Base-by-base conservation (phyloP, 2,113 vertebrate genomes). In the Melanerpes formicivorus region DNA sequence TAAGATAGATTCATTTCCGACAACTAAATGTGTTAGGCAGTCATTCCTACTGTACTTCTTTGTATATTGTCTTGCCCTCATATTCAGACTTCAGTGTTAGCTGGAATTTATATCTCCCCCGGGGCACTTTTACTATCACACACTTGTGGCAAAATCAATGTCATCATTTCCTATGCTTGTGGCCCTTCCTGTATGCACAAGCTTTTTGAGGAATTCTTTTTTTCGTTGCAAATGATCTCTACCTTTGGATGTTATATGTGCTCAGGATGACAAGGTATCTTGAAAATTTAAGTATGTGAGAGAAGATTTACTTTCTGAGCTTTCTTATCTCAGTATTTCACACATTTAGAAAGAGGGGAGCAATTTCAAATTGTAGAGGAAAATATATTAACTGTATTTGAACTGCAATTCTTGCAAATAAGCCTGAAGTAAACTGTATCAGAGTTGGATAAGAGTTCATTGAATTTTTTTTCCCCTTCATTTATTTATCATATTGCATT, bases 291-390 rank as follows among this genome's bases (percentile, higher is more conserved):
- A 59, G 21, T 71, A 60, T 46, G 21, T 30, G 62, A 87, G 23
- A 82, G 13, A 26, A 84, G 10, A 37, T 64, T 90, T 80, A 3
- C 77, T 44, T 54, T 9, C 26, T 55, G 30, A 65, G 3, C 11
- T 67, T 93, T 87, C 32, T 42, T 94, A 13, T 78, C 62, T 84
- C 40, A 69, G 0, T 34, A 14, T 75, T 93, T 93, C 46, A 63
- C 8, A 72, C 4, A 37, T 21, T 16, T 44, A 42, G 74, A 86
- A 78, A 73, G 34, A 71, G 62, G 17, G 19, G 4, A 74, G 10
- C 9, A 17, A 62, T 58, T 73, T 26, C 19, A 62, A 75, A 42
- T 60, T 84, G 37, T 65, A 67, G 37, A 29, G 16, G 8, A 32
- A 76, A 80, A 83, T 56, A 32, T 15, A 32, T 58, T 65, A 76